Percentiles rank a stretch among this genome's conserved stretches.
Conservation (phyloP, 2,797 vertebrate species). For the Microhierax caerulescens region DNA sequence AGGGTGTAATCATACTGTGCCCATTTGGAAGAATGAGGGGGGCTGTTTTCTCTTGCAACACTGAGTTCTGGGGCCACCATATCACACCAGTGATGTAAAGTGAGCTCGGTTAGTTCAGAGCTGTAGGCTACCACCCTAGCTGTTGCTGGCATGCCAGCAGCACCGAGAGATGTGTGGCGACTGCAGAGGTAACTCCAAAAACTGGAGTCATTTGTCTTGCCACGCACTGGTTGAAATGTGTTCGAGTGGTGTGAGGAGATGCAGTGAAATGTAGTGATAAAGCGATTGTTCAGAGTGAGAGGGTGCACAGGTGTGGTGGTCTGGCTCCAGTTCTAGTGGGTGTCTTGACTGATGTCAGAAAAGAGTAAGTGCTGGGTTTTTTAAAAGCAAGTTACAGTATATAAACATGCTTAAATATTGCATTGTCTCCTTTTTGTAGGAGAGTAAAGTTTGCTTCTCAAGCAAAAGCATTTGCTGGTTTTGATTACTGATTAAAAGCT, state of each 20-base stretch:
- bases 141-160: not conserved
- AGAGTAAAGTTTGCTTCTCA: not conserved
- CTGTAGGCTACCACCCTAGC: not conserved
- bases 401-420: not conserved
- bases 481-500: not conserved
- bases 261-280: not conserved
- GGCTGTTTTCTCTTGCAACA: not conserved
- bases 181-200: not conserved
- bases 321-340: not conserved
- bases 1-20: not conserved
- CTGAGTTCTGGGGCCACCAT: not conserved
- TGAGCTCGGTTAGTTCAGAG: not conserved
- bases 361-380: not conserved
- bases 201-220: not conserved
- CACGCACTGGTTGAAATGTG: accelerated
- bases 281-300: not conserved
- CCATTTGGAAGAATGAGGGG: not conserved
- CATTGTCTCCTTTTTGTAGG: not conserved
- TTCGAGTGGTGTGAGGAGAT: not conserved
- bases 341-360: not conserved
- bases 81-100: not conserved
- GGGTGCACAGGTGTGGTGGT: not conserved
- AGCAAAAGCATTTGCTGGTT: not conserved
- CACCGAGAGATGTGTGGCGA: not conserved
- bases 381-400: not conserved